phyloP scores from a whole-genome alignment of 1,140 invertebrate genomes.

The Amyelois transitella region DNA sequence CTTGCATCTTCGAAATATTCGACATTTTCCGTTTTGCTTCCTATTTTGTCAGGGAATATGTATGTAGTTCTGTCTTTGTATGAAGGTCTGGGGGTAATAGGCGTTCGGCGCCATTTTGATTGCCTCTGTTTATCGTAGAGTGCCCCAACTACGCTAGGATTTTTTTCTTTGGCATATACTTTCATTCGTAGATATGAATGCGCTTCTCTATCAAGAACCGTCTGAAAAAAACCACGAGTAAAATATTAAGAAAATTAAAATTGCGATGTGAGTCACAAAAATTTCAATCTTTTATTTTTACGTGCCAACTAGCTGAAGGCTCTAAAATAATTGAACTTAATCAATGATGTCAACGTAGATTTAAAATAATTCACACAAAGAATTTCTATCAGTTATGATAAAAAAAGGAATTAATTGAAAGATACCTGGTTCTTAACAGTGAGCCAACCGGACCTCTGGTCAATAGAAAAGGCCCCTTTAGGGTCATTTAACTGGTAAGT shows the following conservation, averaged over 20 bases:
- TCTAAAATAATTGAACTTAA: too few relatives aligned
- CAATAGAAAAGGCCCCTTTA: conserved; percentile 85
- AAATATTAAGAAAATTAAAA: background rate
- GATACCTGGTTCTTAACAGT: conserved; percentile 84
- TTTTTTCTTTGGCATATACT: conserved; percentile 85
- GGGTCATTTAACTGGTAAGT: conserved; percentile 84
- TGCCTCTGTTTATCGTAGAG: conserved; percentile 52
- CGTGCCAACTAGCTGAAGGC: too few relatives aligned
- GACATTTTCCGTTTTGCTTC: conserved; percentile 55
- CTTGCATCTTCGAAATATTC: conserved; percentile 54
- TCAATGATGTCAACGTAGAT: too few relatives aligned
- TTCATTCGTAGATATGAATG: conserved; percentile 80
- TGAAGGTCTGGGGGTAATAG: conserved; percentile 22
- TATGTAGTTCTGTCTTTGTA: conserved; percentile 64
- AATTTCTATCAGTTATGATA: too few relatives aligned
- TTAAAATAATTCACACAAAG: too few relatives aligned
- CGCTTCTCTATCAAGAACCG: conserved; percentile 85
- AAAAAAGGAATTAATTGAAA: too few relatives aligned
- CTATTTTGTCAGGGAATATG: conserved; percentile 68
- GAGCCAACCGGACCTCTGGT: conserved; percentile 87
- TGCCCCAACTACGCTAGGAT: conserved; percentile 76
- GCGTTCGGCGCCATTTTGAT: conserved; percentile 52
- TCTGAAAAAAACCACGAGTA: conserved; percentile 65
- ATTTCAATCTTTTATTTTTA: too few relatives aligned
- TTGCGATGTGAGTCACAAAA: too few relatives aligned